Evolutionary conservation across 2,113 vertebrate species (phyloP).

Genomic region (Marmota flaviventris): DNA sequence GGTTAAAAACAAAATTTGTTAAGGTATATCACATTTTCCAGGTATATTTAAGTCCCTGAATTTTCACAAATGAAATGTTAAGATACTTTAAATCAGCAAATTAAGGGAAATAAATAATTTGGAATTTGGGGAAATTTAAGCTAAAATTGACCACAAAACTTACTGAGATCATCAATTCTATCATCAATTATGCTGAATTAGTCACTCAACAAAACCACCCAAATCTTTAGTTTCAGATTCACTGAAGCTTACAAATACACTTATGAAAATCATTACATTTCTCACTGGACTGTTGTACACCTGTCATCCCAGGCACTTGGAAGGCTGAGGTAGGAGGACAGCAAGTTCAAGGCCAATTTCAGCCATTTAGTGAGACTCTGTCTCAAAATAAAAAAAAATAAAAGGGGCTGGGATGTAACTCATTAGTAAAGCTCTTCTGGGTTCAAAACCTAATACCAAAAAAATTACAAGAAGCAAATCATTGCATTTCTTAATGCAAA

Average conservation of each 20-base stretch:
- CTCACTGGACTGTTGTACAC: background rate
- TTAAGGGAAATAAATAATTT: constrained; percentile 14
- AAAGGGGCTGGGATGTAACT: too few species aligned
- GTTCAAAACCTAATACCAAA: too few species aligned
- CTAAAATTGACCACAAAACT: constrained; percentile 13
- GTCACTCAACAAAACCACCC: background rate
- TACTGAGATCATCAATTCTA: background rate
- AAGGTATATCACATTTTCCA: background rate
- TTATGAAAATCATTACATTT: constrained; percentile 1
- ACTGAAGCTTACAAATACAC: background rate
- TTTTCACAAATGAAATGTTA: constrained; percentile 56
- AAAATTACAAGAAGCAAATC: background rate
- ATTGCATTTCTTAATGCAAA: background rate
- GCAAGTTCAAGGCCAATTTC: too few species aligned
- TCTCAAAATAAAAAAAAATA: too few species aligned
- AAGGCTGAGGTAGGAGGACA: too few species aligned
- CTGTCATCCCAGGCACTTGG: too few species aligned
- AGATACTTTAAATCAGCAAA: background rate
- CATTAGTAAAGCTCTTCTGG: too few species aligned
- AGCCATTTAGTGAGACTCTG: too few species aligned
- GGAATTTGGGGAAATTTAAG: background rate
- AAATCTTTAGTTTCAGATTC: constrained; percentile 2
- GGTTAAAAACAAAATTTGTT: constrained; percentile 50
- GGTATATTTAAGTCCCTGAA: background rate
- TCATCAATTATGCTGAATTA: background rate